Conservation (phyloP, 2,888 invertebrate genomes). For the Cephus rjabovi region DNA sequence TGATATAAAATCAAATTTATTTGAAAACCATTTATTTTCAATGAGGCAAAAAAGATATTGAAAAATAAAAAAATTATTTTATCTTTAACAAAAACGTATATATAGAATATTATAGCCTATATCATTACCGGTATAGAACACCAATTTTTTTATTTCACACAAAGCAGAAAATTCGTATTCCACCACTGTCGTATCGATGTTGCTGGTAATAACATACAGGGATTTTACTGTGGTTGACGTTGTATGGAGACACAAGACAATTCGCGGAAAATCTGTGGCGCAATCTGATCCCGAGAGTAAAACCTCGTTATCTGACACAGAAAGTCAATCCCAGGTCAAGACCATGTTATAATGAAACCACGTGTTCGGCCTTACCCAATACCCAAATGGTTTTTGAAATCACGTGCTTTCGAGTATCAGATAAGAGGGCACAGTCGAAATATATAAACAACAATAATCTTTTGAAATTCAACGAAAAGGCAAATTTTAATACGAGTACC, state of each 20-base stretch:
- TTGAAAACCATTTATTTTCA: background rate
- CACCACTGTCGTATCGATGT: background rate
- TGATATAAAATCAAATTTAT: background rate
- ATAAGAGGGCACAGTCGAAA: background rate
- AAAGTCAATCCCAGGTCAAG: slow-evolving; percentile 40
- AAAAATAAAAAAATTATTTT: too few relatives aligned
- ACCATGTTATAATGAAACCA: slow-evolving; percentile 20
- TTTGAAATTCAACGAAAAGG: background rate
- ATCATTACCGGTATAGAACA: background rate
- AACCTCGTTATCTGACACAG: slow-evolving; percentile 54
- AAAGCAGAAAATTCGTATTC: background rate
- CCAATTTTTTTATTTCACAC: background rate
- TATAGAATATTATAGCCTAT: background rate
- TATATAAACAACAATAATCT: background rate
- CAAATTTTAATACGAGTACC: background rate
- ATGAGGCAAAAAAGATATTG: too few relatives aligned
- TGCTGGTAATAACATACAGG: background rate
- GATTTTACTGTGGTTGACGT: background rate
- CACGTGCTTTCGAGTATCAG: background rate
- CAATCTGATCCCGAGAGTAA: slow-evolving; percentile 48
- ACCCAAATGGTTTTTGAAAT: slow-evolving; percentile 42
- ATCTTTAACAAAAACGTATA: background rate
- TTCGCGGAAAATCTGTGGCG: background rate
- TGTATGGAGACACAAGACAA: background rate
- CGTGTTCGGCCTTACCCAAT: slow-evolving; percentile 17